Base-by-base conservation (phyloP, 2,888 invertebrate species). In the Limenitis camilla region DNA sequence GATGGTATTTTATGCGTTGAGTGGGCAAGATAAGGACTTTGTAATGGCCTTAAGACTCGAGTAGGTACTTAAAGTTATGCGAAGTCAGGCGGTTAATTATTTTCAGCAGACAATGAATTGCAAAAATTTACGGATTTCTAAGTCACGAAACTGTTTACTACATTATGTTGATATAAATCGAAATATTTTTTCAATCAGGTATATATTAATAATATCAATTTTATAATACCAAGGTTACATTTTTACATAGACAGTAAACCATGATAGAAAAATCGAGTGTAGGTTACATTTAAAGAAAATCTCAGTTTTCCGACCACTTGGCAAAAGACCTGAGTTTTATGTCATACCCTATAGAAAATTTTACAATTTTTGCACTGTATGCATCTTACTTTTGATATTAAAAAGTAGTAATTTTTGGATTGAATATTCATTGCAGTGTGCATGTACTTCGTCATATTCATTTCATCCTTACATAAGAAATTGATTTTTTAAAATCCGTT, bases 21-120 rank as follows among this genome's bases (percentile, higher is more conserved):
- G 47, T 33, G 36, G 44, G 29, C 44, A 10, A 40, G 43, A 44
- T 44, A 40, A 47, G 29, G 32, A 42, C 45, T n/a, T 49, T 45
- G 31, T 46, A 54, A 52, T 32, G 46, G 49, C 38, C 49, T 40
- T 35, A 49, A 45, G 46, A 49, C 32, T 52, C 38, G 31, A 40
- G 44, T 49, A 47, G 42, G 27, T 43, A 47, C 52, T 55, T 38
- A 27, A 57, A 46, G 47, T 52, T 49, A 28, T 75, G 81, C 76
- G 67, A 78, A 81, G 83, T 85, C 85, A 85, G 79, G 66, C 70
- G 71, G 81, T 81, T 83, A 82, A 83, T 85, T 84, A 83, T 80
- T 79, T 77, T 72, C 71, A 67, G 69, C 74, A 73, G 76, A 79
- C 77, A 80, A 79, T 82, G 81, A 84, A 69, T 80, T 74, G 76